These are phyloP conservation scores for Hemiscyllium ocellatum DNA, from an alignment of 2,113 vertebrate species.

Conservation along the genomic window DNA sequence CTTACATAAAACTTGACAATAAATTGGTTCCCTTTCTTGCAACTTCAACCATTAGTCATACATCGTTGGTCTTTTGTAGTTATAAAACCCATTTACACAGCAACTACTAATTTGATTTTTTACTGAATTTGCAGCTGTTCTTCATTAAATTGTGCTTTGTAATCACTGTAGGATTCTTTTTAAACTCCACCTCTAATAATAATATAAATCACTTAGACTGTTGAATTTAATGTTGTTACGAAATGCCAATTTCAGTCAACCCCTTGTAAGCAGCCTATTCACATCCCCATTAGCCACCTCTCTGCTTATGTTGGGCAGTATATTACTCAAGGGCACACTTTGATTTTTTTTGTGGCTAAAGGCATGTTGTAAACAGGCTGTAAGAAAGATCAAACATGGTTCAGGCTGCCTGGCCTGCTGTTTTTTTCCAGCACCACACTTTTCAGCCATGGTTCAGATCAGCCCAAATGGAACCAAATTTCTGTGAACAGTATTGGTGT, in stretches of 20 bases:
- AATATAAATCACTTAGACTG: neutral
- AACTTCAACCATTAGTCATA: neutral
- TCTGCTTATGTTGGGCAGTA: neutral
- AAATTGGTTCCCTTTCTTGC: neutral
- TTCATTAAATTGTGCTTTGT: slow-evolving; percentile 5
- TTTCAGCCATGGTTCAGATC: neutral
- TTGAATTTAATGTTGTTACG: neutral
- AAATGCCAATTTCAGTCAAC: neutral
- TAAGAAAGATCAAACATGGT: neutral
- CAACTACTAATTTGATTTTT: slow-evolving; percentile 9
- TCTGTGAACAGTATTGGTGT: neutral
- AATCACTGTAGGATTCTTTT: neutral
- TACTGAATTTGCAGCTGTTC: slow-evolving; percentile 9
- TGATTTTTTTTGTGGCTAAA: neutral
- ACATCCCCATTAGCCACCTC: neutral
- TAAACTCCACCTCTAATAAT: slow-evolving; percentile 12
- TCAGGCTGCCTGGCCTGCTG: neutral
- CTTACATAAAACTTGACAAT: neutral
- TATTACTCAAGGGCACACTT: neutral
- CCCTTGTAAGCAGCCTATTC: neutral
- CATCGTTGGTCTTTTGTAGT: neutral
- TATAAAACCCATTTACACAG: neutral
- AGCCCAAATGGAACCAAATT: neutral
- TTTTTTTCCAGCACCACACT: too few species aligned
- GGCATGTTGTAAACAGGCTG: neutral